Evolutionary conservation across 2,888 invertebrate species (phyloP).

Genomic region (Chesias legatella): DNA sequence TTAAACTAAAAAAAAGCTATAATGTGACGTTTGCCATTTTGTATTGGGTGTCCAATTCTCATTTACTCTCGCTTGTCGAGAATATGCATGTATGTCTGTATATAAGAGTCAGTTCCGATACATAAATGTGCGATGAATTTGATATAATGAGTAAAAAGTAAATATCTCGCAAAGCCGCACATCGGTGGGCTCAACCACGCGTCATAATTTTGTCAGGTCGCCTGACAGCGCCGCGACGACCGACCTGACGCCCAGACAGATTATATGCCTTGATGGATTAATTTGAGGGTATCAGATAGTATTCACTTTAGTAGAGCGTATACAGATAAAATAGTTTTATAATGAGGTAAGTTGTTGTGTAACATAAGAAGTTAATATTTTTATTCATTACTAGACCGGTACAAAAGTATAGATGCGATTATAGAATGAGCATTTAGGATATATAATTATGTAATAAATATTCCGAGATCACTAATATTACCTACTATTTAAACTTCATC

Average conservation of each 20-base stretch:
- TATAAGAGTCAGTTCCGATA: too few species aligned
- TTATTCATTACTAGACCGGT: constrained; percentile 19
- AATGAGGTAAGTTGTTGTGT: constrained; percentile 35
- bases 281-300: constrained; percentile 59
- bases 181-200: constrained; percentile 68
- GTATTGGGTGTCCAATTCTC: too few species aligned
- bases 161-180: constrained; percentile 43
- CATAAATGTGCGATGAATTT: constrained; percentile 14
- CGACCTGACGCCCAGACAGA: constrained; percentile 56
- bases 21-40: too few species aligned
- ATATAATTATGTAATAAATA: too few species aligned
- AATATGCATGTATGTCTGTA: too few species aligned
- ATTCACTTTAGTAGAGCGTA: constrained; percentile 43
- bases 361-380: constrained; percentile 28
- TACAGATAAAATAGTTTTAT: constrained; percentile 44
- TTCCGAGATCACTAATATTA: too few species aligned
- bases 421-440: too few species aligned
- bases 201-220: constrained; percentile 72
- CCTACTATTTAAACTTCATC: too few species aligned
- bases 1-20: too few species aligned
- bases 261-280: constrained; percentile 74
- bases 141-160: constrained; percentile 29
- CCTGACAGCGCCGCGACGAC: constrained; percentile 57
- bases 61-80: too few species aligned
- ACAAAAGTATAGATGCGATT: too few species aligned